phyloP scores from a whole-genome alignment of 1,140 invertebrate species.

The Zophobas morio region DNA sequence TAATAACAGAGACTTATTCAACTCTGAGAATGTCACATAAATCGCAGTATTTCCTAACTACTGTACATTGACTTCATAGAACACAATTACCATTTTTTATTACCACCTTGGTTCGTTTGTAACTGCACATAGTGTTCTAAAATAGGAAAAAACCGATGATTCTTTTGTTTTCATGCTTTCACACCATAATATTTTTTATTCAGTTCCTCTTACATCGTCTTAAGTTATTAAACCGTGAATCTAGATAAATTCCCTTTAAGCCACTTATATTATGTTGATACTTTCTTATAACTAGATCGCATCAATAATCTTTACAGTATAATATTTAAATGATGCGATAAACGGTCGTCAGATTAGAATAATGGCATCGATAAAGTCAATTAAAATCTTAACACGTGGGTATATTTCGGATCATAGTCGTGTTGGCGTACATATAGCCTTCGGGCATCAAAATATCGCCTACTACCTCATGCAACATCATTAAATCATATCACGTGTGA shows the following conservation, averaged over 20 bases:
- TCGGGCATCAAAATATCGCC: slow-evolving; percentile 34
- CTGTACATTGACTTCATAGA: too few species aligned
- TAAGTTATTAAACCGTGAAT: not conserved
- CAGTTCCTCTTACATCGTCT: not conserved
- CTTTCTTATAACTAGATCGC: slow-evolving; percentile 24
- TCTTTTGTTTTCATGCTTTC: too few species aligned
- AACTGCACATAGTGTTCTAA: too few species aligned
- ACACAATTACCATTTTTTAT: too few species aligned
- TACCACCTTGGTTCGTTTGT: too few species aligned
- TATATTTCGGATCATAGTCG: slow-evolving; percentile 44
- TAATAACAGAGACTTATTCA: too few species aligned
- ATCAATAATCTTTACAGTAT: slow-evolving; percentile 23
- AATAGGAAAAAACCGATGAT: too few species aligned
- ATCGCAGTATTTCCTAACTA: too few species aligned
- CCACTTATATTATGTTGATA: slow-evolving; percentile 23
- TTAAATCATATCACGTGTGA: slow-evolving; percentile 42
- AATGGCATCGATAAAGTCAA: slow-evolving; percentile 59
- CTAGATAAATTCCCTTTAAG: slow-evolving; percentile 35
- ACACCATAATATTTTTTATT: too few species aligned
- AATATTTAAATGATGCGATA: slow-evolving; percentile 60
- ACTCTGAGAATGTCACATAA: too few species aligned
- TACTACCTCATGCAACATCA: slow-evolving; percentile 31
- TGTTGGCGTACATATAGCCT: slow-evolving; percentile 42
- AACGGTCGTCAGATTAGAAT: slow-evolving; percentile 58
- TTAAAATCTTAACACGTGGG: slow-evolving; percentile 60